Evolutionary conservation across 2,888 invertebrate species (phyloP).

Genomic region (Cinara cedri): DNA sequence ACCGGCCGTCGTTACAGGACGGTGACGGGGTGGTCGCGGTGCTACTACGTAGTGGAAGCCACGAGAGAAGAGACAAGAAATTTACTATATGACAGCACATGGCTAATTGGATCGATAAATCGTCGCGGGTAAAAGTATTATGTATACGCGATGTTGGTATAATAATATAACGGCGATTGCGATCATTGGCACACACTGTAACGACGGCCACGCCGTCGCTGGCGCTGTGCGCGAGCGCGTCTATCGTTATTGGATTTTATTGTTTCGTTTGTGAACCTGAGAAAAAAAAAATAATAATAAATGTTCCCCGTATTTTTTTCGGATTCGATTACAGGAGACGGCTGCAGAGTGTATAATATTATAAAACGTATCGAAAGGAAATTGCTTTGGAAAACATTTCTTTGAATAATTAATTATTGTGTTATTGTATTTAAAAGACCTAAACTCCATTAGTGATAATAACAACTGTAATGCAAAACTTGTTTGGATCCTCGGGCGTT

Average conservation of each 20-base stretch:
- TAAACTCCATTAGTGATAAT: too few species aligned
- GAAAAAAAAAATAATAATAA: too few species aligned
- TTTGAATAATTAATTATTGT: too few species aligned
- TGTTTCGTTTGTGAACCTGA: slow-evolving; percentile 6
- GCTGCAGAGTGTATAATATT: too few species aligned
- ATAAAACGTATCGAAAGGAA: too few species aligned
- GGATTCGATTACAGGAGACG: too few species aligned
- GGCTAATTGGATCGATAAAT: slow-evolving; percentile 56
- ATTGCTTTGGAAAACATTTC: too few species aligned
- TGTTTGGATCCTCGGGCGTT: too few species aligned
- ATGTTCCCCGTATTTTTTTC: too few species aligned
- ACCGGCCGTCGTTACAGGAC: background rate
- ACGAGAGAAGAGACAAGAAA: slow-evolving; percentile 49
- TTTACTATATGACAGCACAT: slow-evolving; percentile 27
- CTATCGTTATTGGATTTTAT: slow-evolving; percentile 18
- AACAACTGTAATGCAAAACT: too few species aligned
- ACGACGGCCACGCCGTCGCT: background rate
- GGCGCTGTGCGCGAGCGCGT: background rate
- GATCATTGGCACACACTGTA: slow-evolving; percentile 42
- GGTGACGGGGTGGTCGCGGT: too few species aligned
- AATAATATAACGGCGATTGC: slow-evolving; percentile 38
- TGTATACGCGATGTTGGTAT: background rate
- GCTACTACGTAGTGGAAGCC: background rate
- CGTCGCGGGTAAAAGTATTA: slow-evolving; percentile 1
- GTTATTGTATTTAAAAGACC: too few species aligned